phyloP scores from a whole-genome alignment of 2,113 vertebrate species.

The Rhinopithecus roxellana region DNA sequence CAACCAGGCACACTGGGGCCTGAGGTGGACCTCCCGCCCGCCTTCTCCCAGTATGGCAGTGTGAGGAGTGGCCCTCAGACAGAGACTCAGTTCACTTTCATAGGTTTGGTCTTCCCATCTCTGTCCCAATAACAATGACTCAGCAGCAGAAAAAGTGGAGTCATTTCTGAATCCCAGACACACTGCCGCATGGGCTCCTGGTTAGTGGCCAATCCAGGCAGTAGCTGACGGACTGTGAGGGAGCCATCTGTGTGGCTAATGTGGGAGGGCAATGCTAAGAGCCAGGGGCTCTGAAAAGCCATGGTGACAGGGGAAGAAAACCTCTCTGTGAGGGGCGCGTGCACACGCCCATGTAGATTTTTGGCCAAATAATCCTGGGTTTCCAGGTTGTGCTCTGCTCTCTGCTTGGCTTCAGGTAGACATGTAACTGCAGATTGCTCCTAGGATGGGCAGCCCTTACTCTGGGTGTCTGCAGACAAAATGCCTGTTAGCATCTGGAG shows the following conservation, averaged over 20 bases:
- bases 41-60: background rate
- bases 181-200: background rate
- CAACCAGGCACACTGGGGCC: background rate
- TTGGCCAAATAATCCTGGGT: background rate
- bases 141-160: conserved; percentile 60
- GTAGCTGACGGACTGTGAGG: background rate
- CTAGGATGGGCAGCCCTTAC: background rate
- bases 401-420: background rate
- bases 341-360: background rate
- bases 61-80: background rate
- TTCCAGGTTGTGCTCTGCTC: background rate
- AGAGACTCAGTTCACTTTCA: background rate
- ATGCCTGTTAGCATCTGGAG: conserved; percentile 38
- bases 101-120: background rate
- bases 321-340: background rate
- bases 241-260: background rate
- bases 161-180: conserved; percentile 53
- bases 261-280: background rate
- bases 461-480: background rate
- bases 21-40: background rate
- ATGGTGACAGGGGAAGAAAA: background rate
- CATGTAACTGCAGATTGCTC: accelerated
- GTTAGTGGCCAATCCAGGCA: conserved; percentile 36
- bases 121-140: conserved; percentile 50
- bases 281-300: background rate